Percentiles rank a stretch among this genome's conserved stretches.
These are phyloP conservation scores for Columbina picui DNA, from an alignment of 2,113 vertebrate genomes.

Conservation along the genomic window DNA sequence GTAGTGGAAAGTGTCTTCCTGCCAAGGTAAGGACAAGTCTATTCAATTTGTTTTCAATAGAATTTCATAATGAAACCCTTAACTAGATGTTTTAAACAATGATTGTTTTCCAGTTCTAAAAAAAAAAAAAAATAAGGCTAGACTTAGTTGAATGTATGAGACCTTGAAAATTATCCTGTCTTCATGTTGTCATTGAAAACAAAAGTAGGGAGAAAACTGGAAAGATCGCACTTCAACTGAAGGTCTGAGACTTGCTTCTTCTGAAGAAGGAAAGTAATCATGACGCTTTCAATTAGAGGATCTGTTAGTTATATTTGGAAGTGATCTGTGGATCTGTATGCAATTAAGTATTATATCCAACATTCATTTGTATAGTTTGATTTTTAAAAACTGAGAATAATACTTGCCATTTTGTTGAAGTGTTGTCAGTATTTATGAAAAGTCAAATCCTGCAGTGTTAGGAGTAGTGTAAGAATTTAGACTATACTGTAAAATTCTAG, in stretches of 20 bases:
- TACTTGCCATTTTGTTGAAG: background rate
- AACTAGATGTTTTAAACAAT: background rate
- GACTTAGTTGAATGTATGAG: background rate
- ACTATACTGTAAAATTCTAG: background rate
- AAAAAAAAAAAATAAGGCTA: background rate
- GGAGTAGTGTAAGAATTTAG: background rate
- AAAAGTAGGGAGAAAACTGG: background rate
- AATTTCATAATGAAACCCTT: background rate
- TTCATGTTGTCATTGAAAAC: background rate
- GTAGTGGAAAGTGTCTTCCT: constrained; percentile 95
- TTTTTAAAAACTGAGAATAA: background rate
- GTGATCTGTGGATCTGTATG: background rate
- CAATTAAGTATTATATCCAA: background rate
- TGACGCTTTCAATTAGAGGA: background rate
- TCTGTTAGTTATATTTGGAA: background rate
- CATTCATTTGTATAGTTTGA: background rate
- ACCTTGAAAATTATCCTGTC: background rate
- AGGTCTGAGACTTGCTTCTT: background rate
- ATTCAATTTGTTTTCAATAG: background rate
- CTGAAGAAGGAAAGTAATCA: background rate
- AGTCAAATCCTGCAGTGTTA: background rate
- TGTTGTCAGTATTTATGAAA: background rate
- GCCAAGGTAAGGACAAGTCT: constrained; percentile 84
- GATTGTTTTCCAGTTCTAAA: background rate
- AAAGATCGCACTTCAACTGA: background rate